A percentile compares a stretch with the other conserved stretches of the same genome.
phyloP scores from a whole-genome alignment of 1,140 invertebrate genomes.

The Popillia japonica region DNA sequence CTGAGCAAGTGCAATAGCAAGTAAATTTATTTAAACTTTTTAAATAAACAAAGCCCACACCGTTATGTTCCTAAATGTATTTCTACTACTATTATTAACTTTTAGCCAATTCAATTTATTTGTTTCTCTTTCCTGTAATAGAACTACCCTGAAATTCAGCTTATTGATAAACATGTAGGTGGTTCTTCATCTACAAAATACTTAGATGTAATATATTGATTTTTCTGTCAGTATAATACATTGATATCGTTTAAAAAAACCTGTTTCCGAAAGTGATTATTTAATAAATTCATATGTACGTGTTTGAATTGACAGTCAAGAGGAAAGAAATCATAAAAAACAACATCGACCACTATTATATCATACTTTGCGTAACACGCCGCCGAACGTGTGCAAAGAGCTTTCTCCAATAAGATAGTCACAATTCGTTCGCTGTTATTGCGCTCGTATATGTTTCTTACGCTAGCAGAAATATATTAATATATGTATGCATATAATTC shows the following conservation, averaged over 20 bases:
- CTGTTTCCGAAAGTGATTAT: background rate
- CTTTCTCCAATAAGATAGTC: slow-evolving; percentile 37
- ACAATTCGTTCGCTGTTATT: slow-evolving; percentile 31
- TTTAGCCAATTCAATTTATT: too few species aligned
- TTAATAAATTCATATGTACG: background rate
- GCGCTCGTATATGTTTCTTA: background rate
- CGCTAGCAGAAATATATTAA: slow-evolving; percentile 17
- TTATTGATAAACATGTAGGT: slow-evolving; percentile 32
- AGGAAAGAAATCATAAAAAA: slow-evolving; percentile 18
- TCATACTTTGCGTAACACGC: slow-evolving; percentile 38
- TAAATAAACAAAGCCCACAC: too few species aligned
- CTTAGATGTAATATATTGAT: background rate
- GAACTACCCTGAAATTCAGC: background rate
- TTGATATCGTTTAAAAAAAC: background rate
- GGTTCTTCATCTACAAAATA: background rate
- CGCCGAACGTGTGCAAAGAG: slow-evolving; percentile 17
- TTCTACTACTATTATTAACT: too few species aligned
- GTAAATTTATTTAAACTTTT: too few species aligned
- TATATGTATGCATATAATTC: background rate
- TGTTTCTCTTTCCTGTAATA: too few species aligned
- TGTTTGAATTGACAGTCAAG: background rate
- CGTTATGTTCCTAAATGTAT: too few species aligned
- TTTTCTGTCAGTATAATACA: background rate
- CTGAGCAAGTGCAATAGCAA: too few species aligned
- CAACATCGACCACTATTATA: slow-evolving; percentile 26